Percentiles rank a stretch among this genome's conserved stretches.
phyloP scores from a whole-genome alignment of 2,888 invertebrate species.

The Mellilla xanthometata region DNA sequence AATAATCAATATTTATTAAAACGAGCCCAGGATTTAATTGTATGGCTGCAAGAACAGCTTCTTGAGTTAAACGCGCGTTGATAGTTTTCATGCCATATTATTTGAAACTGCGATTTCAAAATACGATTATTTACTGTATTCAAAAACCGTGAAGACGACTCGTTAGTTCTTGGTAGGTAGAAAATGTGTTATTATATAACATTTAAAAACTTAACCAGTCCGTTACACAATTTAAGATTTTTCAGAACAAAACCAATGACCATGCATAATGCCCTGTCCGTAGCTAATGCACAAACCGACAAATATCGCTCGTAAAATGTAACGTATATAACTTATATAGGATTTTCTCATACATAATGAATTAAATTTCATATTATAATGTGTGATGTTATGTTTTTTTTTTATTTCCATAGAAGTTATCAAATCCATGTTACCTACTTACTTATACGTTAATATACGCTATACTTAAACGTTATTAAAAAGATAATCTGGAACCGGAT shows the following conservation, averaged over 20 bases:
- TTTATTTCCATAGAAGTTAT: too few species aligned
- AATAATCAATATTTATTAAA: conserved; percentile 46
- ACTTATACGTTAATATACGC: too few species aligned
- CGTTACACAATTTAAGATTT: background rate
- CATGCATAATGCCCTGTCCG: conserved; percentile 2
- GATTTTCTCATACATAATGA: too few species aligned
- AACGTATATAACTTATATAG: background rate
- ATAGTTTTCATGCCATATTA: conserved; percentile 17
- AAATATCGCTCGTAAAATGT: background rate
- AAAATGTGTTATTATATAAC: conserved; percentile 2
- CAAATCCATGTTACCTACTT: too few species aligned
- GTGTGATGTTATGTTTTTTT: too few species aligned
- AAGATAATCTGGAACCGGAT: too few species aligned
- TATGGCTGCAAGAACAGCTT: conserved; percentile 19
- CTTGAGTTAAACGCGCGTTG: conserved; percentile 30
- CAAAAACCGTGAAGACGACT: conserved; percentile 12
- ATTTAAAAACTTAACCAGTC: background rate
- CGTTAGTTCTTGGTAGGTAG: conserved; percentile 5
- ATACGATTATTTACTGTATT: conserved; percentile 8
- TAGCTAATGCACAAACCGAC: background rate
- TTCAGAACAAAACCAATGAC: background rate
- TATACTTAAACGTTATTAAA: too few species aligned
- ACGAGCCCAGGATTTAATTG: conserved; percentile 21
- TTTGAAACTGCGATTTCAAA: background rate
- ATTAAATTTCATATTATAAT: too few species aligned